Evolutionary conservation across 2,113 vertebrate species (phyloP).

Genomic region (Philantomba maxwellii): DNA sequence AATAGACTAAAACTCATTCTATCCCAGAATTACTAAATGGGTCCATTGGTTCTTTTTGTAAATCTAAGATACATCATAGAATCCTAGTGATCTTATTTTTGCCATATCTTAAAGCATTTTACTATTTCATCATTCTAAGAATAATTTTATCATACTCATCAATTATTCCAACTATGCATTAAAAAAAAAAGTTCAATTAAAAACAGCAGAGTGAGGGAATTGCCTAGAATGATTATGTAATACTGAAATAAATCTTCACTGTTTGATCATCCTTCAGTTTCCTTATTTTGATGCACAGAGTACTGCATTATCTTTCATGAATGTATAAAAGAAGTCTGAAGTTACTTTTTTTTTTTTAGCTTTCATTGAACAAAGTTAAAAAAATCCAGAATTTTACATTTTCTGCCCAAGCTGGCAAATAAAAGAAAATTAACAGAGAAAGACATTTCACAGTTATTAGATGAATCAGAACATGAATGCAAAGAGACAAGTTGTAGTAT

Average conservation of each 20-base stretch:
- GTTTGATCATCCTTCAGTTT: background rate
- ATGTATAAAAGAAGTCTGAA: background rate
- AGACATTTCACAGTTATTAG: background rate
- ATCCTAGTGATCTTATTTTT: conserved; percentile 4
- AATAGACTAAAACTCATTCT: conserved; percentile 25
- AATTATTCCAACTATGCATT: background rate
- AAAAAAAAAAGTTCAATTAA: background rate
- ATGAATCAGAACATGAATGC: background rate
- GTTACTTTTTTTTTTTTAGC: background rate
- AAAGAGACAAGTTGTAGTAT: background rate
- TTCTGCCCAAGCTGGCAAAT: background rate
- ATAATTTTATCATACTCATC: background rate
- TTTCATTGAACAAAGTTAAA: background rate
- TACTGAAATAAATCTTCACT: background rate
- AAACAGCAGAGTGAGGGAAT: background rate
- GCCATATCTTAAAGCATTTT: background rate
- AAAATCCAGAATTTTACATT: background rate
- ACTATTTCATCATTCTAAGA: conserved; percentile 2
- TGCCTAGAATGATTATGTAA: background rate
- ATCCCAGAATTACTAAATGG: background rate
- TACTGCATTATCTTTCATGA: conserved; percentile 1
- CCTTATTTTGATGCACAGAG: background rate
- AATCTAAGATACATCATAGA: background rate
- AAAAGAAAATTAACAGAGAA: conserved; percentile 17
- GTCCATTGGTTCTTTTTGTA: background rate